Evolutionary conservation across 1,140 invertebrate genomes (phyloP), one percentile per base, ranked within the genome.

Genomic region (Dinoponera quadriceps): DNA sequence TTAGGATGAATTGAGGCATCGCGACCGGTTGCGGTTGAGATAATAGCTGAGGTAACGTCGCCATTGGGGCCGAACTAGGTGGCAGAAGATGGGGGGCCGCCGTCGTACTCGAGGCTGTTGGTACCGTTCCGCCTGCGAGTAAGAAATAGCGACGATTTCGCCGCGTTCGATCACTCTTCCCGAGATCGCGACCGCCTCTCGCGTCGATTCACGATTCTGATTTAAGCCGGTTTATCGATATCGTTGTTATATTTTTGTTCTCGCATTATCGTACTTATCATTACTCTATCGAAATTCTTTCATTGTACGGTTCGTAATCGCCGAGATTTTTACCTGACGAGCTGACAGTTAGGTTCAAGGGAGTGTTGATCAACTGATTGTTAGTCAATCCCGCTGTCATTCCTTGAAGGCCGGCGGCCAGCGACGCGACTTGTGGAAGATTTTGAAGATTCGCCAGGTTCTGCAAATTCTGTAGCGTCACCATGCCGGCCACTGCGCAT

Each of bases 1-100:
- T 97, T 86, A 98, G 95, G 91, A 99, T 98, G 83, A 98, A 96
- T 94, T 98, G 98, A 69, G 97, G 97, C 96, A 97, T 97, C 57
- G 97, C 96, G 66, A 97, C 96, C 49, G 97, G 97, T 94, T 95
- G 95, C 63, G 95, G 95, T 87, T 95, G 95, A 65, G 95, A 94
- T 83, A 95, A 93, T 85, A 95, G 93, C 93, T 95, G 95, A 89
- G 94, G 95, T 89, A 94, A 92, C 87, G 94, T 94, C 85, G 91
- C 93, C 92, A 94, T 94, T 82, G 94, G 93, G 77, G 93, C 90
- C 81, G 93, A 92, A 88, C 92, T 93, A 63, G 93, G 91, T 75
- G 93, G 91, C 94, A 94, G 90, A 80, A 93, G 92, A 84, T 94
- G 93, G 62, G 93, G 84, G 85, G 84, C 91, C 73, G 93, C 91